Evolutionary conservation across 2,113 vertebrate species (phyloP), one percentile per base, ranked within the genome.

Genomic region (Ophthalmolycus amberensis): DNA sequence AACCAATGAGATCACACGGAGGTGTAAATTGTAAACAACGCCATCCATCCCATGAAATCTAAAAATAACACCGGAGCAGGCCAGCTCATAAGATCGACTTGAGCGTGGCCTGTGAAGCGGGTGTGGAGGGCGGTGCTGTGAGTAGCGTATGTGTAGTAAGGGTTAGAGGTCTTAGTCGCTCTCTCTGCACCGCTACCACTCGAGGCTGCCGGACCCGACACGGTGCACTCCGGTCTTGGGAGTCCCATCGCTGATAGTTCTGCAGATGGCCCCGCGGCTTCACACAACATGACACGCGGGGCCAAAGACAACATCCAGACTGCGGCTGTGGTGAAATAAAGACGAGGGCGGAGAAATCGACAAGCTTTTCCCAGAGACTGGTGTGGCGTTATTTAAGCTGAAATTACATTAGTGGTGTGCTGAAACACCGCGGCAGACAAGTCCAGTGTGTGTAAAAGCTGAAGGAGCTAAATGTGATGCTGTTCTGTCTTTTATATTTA

Each of bases 181-280:
- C 6, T 27, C 54, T 11, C 58, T 71, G 50, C 34, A 52, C 32
- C 3, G 22, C 59, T 22, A 42, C 66, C 56, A 29, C 75, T 71
- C 10, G 5, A 6, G 14, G 56, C 44, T 46, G 52, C 62, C 58
- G 38, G 84, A 72, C 64, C 68, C 29, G 14, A 72, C 73, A 60
- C 27, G 22, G 27, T 2, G 75, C 22, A 63, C 27, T 29, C 27
- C 27, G 50, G 48, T 72, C 58, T 66, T 65, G 77, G 52, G 52
- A 83, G 65, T 66, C 75, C 83, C 67, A 68, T 77, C 46, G 76
- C 79, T 85, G 85, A 90, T 85, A 79, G 84, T 82, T 86, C 73
- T 87, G 85, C 71, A 89, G 84, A 90, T 68, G 87, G 54, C 79
- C 78, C 75, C 84, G 90, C 83, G 90, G 92, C 82, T 90, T 82